Evolutionary conservation across 2,888 invertebrate genomes (phyloP).

Genomic region (Brachyptera putata): DNA sequence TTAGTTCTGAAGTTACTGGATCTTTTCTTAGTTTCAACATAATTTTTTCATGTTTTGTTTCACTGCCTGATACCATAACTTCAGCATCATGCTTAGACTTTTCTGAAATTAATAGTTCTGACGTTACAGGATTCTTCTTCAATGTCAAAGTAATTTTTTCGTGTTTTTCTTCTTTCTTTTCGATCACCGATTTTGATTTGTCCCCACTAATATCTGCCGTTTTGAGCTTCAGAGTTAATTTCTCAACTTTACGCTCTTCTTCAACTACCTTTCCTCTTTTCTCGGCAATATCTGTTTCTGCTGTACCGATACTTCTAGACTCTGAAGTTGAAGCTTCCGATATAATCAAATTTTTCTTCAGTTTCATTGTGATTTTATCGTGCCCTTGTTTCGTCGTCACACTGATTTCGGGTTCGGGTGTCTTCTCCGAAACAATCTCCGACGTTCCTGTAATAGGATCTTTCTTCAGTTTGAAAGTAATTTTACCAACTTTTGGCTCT

Average conservation of each 20-base stretch:
- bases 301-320: too few relatives aligned
- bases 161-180: constrained; percentile 21
- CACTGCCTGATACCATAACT: background rate
- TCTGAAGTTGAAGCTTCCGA: constrained; percentile 1
- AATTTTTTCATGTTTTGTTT: constrained; percentile 19
- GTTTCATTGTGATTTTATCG: constrained; percentile 28
- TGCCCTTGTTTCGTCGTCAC: constrained; percentile 31
- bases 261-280: background rate
- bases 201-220: constrained; percentile 27
- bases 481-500: constrained; percentile 44
- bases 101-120: constrained; percentile 28
- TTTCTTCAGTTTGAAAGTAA: constrained; percentile 29
- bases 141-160: constrained; percentile 20
- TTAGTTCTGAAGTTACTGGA: constrained; percentile 10
- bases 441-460: constrained; percentile 1
- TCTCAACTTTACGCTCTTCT: constrained; percentile 25
- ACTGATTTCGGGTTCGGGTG: background rate
- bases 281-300: background rate
- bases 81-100: constrained; percentile 11
- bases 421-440: background rate
- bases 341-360: constrained; percentile 24
- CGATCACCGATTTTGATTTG: constrained; percentile 31
- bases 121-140: constrained; percentile 29
- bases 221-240: constrained; percentile 23
- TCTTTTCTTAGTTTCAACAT: constrained; percentile 10